Base-by-base conservation (phyloP, 2,888 invertebrate genomes). In the Sepioteuthis lessoniana region DNA sequence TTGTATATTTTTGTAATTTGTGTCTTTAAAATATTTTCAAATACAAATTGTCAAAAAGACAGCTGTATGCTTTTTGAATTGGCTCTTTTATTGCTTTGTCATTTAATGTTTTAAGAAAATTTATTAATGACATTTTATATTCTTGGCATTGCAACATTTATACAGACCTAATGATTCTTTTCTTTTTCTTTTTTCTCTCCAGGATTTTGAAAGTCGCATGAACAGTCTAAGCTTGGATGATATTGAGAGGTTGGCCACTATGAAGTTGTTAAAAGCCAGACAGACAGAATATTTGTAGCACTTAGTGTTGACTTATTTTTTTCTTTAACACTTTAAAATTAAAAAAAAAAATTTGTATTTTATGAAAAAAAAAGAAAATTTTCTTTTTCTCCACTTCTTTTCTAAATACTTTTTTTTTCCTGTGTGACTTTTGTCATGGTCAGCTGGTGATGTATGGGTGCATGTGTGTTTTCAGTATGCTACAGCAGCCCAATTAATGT, bases 201-300 rank as follows among this genome's bases (percentile, higher is more conserved):
- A 96, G 96, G 96, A 96, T 93, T 95, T 96, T 94, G 95, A 96
- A 42, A 95, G 94, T 38, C 95, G 95, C 47, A 93, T 96, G 55
- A 94, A 94, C 50, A 95, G 94, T 38, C 94, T 96, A 93, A 96
- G 96, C 94, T 94, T 96, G 91, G 96, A 96, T 95, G 96, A 96
- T 94, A 96, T 96, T 91, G 96, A 96, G 94, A 94, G 96, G 94
- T 94, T 96, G 50, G 96, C 96, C 8, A 95, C 95, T 50, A 94
- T 94, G 93, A 95, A 95, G 94, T 94, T 95, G 31, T 60, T 93
- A 35, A 47, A 93, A 93, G 93, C 93, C 50, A 93, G 50, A 50
- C 47, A 93, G 93, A 47, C 47, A n/a, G 47, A 92, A 47, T 92
- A 7, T 92, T 92, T 47, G 42, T 92, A 92, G 92, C 92, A 92